These are phyloP conservation scores for Cynocephalus volans DNA, from an alignment of 2,113 vertebrate genomes.

Conservation along the genomic window DNA sequence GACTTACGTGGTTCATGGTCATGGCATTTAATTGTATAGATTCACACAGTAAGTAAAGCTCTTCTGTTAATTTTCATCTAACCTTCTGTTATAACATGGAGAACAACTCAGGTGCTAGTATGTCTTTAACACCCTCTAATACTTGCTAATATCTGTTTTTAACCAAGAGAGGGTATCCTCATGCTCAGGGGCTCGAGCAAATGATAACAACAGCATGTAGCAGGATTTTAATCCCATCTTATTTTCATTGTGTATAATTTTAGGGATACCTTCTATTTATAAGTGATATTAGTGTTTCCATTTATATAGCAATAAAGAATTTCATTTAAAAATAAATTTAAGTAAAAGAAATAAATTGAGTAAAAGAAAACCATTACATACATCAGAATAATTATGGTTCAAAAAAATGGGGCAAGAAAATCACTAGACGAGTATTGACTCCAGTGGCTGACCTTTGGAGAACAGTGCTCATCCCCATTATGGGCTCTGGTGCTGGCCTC, in stretches of 20 bases:
- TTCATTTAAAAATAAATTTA: constrained; percentile 59
- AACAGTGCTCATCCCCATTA: background rate
- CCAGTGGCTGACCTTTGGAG: background rate
- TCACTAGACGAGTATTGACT: background rate
- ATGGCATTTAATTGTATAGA: background rate
- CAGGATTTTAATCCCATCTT: constrained; percentile 18
- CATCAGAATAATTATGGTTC: background rate
- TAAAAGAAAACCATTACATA: constrained; percentile 35
- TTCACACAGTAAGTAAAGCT: background rate
- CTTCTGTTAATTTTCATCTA: constrained; percentile 11
- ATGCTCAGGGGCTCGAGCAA: constrained; percentile 10
- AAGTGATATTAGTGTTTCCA: constrained; percentile 4
- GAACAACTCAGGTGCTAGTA: background rate
- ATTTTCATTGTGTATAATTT: constrained; percentile 43
- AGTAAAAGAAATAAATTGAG: constrained; percentile 36
- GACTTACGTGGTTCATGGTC: background rate
- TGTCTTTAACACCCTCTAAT: background rate
- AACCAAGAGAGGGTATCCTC: background rate
- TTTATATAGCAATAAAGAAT: background rate
- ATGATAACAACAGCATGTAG: background rate
- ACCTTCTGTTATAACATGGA: background rate
- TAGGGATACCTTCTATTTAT: background rate
- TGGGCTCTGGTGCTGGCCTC: background rate
- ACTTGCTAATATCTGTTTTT: background rate
- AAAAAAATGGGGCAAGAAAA: background rate